Evolutionary conservation across 2,113 vertebrate genomes (phyloP), one percentile per base, ranked within the genome.

Genomic region (Pyxicephalus adspersus): DNA sequence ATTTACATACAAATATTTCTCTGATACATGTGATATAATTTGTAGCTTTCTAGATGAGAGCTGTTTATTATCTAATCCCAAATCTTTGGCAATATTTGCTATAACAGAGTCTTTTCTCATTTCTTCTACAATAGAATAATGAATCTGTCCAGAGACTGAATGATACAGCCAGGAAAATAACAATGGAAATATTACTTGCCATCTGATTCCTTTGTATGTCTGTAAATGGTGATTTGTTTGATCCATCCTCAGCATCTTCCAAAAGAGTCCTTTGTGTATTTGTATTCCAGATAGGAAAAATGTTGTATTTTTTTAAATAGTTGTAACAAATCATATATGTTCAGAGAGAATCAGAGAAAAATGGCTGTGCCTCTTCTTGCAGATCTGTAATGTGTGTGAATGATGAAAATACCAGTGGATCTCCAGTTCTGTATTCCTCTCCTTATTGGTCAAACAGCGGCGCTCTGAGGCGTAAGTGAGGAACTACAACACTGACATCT

Each of bases 21-120:
- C 38, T 45, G 38, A 45, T 13, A 13, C 8, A 13, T 45, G 38
- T 45, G 38, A 45, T 13, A 45, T 3, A 9, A 45, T 45, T 45
- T 13, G 8, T 9, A 76, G 61, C 8, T 84, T 87, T 0, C 83
- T 66, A 7, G 52, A 57, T 71, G 76, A n/a, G 52, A 88, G 80
- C 76, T 22, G 54, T n/a, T 76, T 76, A 45, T 78, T 45, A 13
- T 60, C 78, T 76, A 87, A 60, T 25, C 87, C 87, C 55, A 91
- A 71, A 83, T 90, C 89, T 31, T 87, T 72, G n/a, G 86, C 85
- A 58, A 45, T 45, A 45, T 45, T 45, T 45, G 7, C 38, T 45
- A 45, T 45, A 45, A 45, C 38, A 15, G 38, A 15, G 38, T 45
- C 38, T 45, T 45, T 45, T 45, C 38, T 45, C 38, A 45, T 45